phyloP scores from a whole-genome alignment of 2,113 vertebrate genomes.

The Sminthopsis crassicaudata region DNA sequence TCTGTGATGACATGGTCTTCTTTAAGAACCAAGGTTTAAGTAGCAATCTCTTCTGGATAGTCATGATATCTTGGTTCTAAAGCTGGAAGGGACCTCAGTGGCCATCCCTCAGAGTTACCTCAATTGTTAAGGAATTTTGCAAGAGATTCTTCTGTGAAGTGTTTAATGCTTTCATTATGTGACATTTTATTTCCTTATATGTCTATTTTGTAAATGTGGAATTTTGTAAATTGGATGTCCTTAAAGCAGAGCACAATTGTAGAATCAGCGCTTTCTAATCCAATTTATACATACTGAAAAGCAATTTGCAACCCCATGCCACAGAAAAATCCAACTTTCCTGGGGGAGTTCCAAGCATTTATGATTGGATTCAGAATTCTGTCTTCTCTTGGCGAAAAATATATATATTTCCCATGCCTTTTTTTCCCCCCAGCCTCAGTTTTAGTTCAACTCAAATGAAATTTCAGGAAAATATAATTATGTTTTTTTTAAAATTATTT shows the following conservation, averaged over 20 bases:
- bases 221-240: slow-evolving; percentile 42
- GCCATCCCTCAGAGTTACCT: no score
- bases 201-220: slow-evolving; percentile 41
- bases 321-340: neutral
- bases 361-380: slow-evolving; percentile 3
- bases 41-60: neutral
- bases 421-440: slow-evolving; percentile 16
- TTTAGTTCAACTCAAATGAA: slow-evolving; percentile 5
- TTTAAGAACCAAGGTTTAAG: no score
- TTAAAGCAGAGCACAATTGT: neutral
- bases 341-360: neutral
- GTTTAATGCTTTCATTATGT: neutral
- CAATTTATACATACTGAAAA: slow-evolving; percentile 24
- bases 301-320: neutral
- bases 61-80: neutral
- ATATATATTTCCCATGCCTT: neutral
- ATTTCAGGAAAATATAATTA: slow-evolving; percentile 44
- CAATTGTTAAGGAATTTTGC: neutral
- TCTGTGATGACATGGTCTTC: no score
- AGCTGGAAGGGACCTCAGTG: neutral
- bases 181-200: slow-evolving; percentile 3
- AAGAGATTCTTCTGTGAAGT: neutral
- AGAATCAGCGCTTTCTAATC: neutral
- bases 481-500: slow-evolving; percentile 58
- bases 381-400: neutral